phyloP scores from a whole-genome alignment of 2,113 vertebrate genomes.

The Panthera uncia region DNA sequence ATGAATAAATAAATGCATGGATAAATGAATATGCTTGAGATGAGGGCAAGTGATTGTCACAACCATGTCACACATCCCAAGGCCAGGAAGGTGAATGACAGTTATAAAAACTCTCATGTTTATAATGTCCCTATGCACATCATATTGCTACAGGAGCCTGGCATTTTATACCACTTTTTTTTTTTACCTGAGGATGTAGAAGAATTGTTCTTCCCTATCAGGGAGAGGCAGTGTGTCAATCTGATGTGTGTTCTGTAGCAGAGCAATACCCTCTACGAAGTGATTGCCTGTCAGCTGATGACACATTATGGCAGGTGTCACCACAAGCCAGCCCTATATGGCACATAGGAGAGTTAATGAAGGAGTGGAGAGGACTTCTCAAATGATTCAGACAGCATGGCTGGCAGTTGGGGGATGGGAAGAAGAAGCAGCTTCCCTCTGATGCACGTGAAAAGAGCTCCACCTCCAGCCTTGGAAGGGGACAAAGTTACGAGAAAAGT shows the following conservation, averaged over 20 bases:
- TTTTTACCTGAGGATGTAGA: conserved; percentile 27
- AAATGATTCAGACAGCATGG: conserved; percentile 1
- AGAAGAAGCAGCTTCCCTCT: not conserved
- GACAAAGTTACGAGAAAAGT: not conserved
- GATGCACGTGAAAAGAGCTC: not conserved
- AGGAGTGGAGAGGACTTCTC: not conserved
- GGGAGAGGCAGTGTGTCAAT: conserved; percentile 50
- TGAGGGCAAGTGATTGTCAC: conserved; percentile 12
- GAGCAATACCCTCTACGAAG: conserved; percentile 4
- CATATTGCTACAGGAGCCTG: conserved; percentile 14
- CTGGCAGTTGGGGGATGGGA: not conserved
- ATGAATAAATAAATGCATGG: not conserved
- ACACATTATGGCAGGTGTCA: conserved; percentile 59
- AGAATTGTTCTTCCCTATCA: conserved; percentile 40
- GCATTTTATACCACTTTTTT: conserved; percentile 1
- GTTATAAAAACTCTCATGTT: conserved; percentile 17
- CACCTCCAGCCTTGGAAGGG: not conserved
- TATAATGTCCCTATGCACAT: conserved; percentile 27
- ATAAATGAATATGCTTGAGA: not conserved
- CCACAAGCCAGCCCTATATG: conserved; percentile 31
- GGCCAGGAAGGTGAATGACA: conserved; percentile 3
- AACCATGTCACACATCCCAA: not conserved
- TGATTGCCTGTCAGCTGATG: conserved; percentile 59
- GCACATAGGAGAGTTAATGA: conserved; percentile 48
- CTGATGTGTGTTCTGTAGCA: conserved; percentile 47